A percentile compares a stretch with the other conserved stretches of the same genome.
phyloP scores from a whole-genome alignment of 2,888 invertebrate species.

The Drosophila tripunctata region DNA sequence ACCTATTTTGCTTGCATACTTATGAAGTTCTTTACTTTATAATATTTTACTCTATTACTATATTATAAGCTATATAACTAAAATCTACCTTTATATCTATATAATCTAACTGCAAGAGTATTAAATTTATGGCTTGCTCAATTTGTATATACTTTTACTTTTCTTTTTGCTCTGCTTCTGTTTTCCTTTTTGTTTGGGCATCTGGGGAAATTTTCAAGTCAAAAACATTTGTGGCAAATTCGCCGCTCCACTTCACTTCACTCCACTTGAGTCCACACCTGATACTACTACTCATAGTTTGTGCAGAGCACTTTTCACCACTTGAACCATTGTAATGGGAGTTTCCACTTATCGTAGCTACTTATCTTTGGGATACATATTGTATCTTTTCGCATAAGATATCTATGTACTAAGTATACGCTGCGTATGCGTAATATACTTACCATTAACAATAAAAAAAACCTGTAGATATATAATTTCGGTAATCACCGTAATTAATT shows the following conservation, averaged over 20 bases:
- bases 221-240: slow-evolving; percentile 39
- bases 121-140: too few species aligned
- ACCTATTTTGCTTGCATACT: too few species aligned
- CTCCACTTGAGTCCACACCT: too few species aligned
- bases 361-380: background rate
- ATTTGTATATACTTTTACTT: too few species aligned
- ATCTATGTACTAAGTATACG: background rate
- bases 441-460: too few species aligned
- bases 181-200: slow-evolving; percentile 5
- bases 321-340: slow-evolving; percentile 10
- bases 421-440: background rate
- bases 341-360: slow-evolving; percentile 3
- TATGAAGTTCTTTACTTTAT: too few species aligned
- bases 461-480: background rate
- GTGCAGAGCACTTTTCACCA: slow-evolving; percentile 11
- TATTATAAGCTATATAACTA: too few species aligned
- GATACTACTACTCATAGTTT: slow-evolving; percentile 4
- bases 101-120: too few species aligned
- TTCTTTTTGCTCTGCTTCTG: background rate
- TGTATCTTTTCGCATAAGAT: background rate
- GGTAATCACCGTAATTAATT: background rate
- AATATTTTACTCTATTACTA: too few species aligned
- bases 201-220: slow-evolving; percentile 35
- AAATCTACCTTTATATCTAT: too few species aligned
- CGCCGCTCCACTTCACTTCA: background rate